Conservation (phyloP, 1,140 invertebrate genomes). For the Caerostris darwini region DNA sequence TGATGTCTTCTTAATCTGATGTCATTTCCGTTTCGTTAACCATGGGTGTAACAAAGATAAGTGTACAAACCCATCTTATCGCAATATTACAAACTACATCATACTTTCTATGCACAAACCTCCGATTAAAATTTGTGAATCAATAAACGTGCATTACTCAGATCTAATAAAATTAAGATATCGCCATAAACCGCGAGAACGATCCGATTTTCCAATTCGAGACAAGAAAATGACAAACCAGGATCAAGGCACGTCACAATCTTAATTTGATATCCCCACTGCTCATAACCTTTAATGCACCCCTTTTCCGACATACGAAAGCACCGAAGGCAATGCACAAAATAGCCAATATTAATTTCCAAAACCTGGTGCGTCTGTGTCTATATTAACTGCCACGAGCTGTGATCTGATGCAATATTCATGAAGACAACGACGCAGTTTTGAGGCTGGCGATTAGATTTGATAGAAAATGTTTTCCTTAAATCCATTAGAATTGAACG, state of each 20-base stretch:
- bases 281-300: slow-evolving; percentile 3
- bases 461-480: slow-evolving; percentile 59
- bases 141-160: no score
- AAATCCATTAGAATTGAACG: slow-evolving; percentile 59
- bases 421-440: slow-evolving; percentile 26
- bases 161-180: no score
- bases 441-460: slow-evolving; percentile 44
- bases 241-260: not conserved
- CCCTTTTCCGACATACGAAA: not conserved
- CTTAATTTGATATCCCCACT: not conserved
- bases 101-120: no score
- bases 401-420: slow-evolving; percentile 47
- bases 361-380: not conserved
- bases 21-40: no score
- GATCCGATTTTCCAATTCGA: no score
- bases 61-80: no score
- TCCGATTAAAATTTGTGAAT: no score
- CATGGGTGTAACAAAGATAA: no score
- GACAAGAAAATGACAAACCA: no score
- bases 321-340: not conserved
- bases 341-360: slow-evolving; percentile 49
- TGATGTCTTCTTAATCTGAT: no score
- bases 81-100: no score
- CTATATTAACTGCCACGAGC: slow-evolving; percentile 21
- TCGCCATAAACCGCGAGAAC: no score